Conservation (phyloP, 2,113 vertebrate genomes). For the Ellobius talpinus region DNA sequence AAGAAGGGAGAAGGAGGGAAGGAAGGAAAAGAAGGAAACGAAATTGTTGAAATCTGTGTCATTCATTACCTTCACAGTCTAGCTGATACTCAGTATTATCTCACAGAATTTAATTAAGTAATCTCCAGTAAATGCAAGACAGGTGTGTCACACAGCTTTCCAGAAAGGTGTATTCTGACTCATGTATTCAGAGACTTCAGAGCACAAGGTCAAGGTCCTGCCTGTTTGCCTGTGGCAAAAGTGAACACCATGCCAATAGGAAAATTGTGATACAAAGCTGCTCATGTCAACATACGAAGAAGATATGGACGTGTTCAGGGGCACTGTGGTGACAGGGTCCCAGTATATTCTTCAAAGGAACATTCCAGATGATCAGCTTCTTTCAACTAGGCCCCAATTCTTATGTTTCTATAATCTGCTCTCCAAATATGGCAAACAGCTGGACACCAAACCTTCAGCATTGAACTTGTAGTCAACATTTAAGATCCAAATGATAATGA, state of each 20-base stretch:
- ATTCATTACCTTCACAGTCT: neutral
- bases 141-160: neutral
- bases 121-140: neutral
- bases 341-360: neutral
- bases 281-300: rapidly evolving
- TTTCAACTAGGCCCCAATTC: neutral
- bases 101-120: slow-evolving; percentile 22
- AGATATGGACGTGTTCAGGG: rapidly evolving
- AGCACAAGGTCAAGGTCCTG: too few relatives aligned
- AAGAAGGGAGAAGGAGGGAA: neutral
- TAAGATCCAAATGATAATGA: neutral
- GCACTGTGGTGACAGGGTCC: neutral
- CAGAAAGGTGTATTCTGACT: neutral
- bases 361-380: too few relatives aligned
- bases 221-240: neutral
- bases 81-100: neutral
- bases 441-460: neutral
- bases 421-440: neutral
- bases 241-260: neutral
- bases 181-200: neutral
- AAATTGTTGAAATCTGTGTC: neutral
- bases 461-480: neutral
- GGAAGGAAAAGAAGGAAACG: neutral
- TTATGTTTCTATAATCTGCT: neutral
- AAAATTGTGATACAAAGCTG: neutral